phyloP scores from a whole-genome alignment of 2,797 vertebrate species.

The Oryzias dopingdopingensis region DNA sequence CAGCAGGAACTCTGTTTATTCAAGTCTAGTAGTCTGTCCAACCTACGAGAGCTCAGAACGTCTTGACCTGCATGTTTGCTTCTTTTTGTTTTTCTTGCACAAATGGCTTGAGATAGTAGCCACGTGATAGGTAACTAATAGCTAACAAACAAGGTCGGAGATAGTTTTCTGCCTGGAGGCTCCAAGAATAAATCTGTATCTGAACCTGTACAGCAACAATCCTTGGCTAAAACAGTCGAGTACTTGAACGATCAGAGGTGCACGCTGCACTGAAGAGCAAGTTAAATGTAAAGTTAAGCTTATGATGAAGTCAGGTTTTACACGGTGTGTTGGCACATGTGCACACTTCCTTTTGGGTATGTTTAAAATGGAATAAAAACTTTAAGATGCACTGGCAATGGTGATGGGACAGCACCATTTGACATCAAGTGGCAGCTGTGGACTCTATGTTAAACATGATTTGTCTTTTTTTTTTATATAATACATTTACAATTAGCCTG shows the following conservation, averaged over 20 bases:
- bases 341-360: constrained; percentile 16
- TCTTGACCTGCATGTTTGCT: constrained; percentile 79
- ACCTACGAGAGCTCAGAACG: constrained; percentile 64
- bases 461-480: constrained; percentile 24
- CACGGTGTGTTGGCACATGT: constrained; percentile 22
- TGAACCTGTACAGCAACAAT: constrained; percentile 25
- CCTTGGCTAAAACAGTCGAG: constrained; percentile 19
- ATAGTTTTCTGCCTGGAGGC: constrained; percentile 36
- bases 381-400: constrained; percentile 23
- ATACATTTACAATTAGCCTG: constrained; percentile 14
- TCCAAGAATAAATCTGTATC: constrained; percentile 28
- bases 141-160: constrained; percentile 31
- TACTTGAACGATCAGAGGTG: constrained; percentile 37
- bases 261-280: constrained; percentile 48
- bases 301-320: constrained; percentile 33
- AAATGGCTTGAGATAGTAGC: constrained; percentile 46
- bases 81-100: constrained; percentile 56
- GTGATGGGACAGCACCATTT: background rate
- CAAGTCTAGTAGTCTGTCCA: constrained; percentile 57
- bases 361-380: constrained; percentile 10
- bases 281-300: constrained; percentile 63
- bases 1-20: constrained; percentile 60
- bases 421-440: too few species aligned
- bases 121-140: constrained; percentile 57
- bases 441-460: background rate